phyloP scores from a whole-genome alignment of 2,888 invertebrate genomes.

The Aproaerema taeniolella region DNA sequence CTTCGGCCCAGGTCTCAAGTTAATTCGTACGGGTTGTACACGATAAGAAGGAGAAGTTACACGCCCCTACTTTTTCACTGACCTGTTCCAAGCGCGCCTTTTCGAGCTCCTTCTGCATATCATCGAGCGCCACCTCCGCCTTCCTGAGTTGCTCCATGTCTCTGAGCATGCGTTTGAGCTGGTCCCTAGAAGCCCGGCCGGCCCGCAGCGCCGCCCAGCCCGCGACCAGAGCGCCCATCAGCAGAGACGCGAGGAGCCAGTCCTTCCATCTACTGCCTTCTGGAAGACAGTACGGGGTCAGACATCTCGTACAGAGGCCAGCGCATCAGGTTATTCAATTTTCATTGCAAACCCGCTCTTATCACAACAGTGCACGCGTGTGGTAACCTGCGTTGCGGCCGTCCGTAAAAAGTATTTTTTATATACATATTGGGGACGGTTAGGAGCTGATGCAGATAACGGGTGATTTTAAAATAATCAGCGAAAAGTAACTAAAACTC shows the following conservation, averaged over 20 bases:
- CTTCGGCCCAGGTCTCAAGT: too few species aligned
- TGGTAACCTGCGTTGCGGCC: too few species aligned
- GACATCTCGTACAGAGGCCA: background rate
- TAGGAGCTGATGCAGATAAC: background rate
- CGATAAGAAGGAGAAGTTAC: too few species aligned
- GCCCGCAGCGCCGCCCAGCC: conserved; percentile 95
- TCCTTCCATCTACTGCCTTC: conserved; percentile 93
- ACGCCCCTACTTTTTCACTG: too few species aligned
- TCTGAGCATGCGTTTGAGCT: conserved; percentile 93
- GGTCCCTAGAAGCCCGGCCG: conserved; percentile 90
- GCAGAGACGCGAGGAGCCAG: conserved; percentile 87
- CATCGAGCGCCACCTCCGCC: conserved; percentile 91
- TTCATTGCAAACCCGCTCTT: too few species aligned
- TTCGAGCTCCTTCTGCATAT: conserved; percentile 90
- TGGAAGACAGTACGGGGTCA: conserved; percentile 36
- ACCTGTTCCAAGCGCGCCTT: conserved; percentile 87
- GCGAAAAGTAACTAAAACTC: too few species aligned
- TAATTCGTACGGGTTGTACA: too few species aligned
- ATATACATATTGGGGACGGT: background rate
- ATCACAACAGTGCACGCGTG: too few species aligned
- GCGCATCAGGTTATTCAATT: too few species aligned
- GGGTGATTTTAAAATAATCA: background rate
- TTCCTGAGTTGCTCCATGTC: conserved; percentile 95
- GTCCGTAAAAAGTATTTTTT: background rate
- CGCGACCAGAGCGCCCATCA: conserved; percentile 90